Base-by-base conservation (phyloP, 2,113 vertebrate genomes). In the Bufo gargarizans region DNA sequence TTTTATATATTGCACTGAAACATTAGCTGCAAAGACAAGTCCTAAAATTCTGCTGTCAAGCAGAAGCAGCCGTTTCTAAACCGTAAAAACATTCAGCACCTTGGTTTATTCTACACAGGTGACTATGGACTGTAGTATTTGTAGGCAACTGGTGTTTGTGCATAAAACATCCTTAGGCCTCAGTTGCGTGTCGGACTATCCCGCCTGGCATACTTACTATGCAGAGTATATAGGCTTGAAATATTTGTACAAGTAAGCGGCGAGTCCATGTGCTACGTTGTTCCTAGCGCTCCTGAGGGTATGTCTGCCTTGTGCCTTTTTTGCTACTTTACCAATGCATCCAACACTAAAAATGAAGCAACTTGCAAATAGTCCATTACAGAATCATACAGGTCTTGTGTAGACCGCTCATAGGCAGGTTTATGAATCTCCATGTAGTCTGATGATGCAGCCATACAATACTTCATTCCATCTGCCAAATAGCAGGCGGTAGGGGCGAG, bases 61-160 rank as follows among this genome's bases (percentile, higher is more conserved):
- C 79, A 17, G 43, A 45, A 63, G 20, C 49, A 56, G 76, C 17
- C 55, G 55, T 8, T 22, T 65, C 47, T 67, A 49, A 12, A 83
- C 81, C 22, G 61, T 83, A 67, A 83, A 20, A 49, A 22, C 16
- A 65, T 50, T 49, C 61, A 83, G 33, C 81, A 80, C n/a, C 53
- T 2, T 4, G 19, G 6, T 22, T n/a, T 47, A 12, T 50, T 65
- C 7, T 65, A 63, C 10, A 49, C 47, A 3, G 82, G 47, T 33
- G 33, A 43, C 49, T 19, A 17, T 11, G 47, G 82, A 71, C 49
- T 53, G 4, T 11, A 59, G 16, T 76, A 9, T 16, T 14, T 53
- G 7, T 71, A 84, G 82, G 82, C 82, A 69, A 33, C 63, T 16
- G 50, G 82, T 55, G 78, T 45, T 82, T 82, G 59, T 82, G 59